Evolutionary conservation across 1,140 invertebrate species (phyloP).

Genomic region (Drosophila tsacasi): DNA sequence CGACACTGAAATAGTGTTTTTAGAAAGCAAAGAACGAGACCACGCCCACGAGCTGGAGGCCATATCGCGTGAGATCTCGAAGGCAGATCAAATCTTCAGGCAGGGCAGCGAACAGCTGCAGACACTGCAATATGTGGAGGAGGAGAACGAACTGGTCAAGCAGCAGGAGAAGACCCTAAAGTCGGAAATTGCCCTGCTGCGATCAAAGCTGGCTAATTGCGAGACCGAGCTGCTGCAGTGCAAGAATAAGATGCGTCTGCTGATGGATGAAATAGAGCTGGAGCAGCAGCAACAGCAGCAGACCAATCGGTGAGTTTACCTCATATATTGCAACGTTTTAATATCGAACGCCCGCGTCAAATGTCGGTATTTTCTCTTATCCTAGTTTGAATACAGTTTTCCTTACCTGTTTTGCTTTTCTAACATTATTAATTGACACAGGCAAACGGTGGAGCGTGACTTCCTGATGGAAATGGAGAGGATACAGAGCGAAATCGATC

Average conservation of each 20-base stretch:
- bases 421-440: conserved; percentile 39
- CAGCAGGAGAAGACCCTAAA: conserved; percentile 94
- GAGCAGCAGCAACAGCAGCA: conserved; percentile 85
- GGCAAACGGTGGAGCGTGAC: conserved; percentile 90
- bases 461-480: conserved; percentile 92
- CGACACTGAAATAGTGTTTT: conserved; percentile 94
- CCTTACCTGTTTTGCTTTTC: not conserved
- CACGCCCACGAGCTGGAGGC: conserved; percentile 93
- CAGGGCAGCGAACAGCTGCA: conserved; percentile 93
- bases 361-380: not conserved
- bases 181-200: conserved; percentile 92
- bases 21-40: conserved; percentile 94
- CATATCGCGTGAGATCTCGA: conserved; percentile 92
- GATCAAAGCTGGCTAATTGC: conserved; percentile 94
- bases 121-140: conserved; percentile 92
- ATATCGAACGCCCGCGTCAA: no score
- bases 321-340: no score
- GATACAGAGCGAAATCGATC: conserved; percentile 92
- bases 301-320: conserved; percentile 62
- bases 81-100: conserved; percentile 90
- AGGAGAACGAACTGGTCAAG: conserved; percentile 94
- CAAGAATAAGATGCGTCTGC: conserved; percentile 93
- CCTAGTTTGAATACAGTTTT: no score
- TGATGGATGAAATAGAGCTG: conserved; percentile 88
- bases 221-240: conserved; percentile 95